These are phyloP conservation scores for Paracentrotus lividus DNA, from an alignment of 53 echinoderm and acorn worm species.

Conservation along the genomic window DNA sequence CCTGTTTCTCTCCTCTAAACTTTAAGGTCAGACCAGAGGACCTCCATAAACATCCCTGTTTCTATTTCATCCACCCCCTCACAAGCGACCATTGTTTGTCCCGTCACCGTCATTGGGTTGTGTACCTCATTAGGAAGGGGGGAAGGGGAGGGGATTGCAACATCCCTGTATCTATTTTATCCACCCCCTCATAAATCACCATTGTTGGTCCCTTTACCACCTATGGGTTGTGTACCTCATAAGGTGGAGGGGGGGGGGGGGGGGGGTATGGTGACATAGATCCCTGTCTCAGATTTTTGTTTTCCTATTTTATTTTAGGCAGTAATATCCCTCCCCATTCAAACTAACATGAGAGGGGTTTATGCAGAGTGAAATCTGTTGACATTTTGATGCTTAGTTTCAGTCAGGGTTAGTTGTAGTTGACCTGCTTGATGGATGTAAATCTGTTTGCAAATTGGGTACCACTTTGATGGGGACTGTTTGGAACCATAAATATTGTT, in stretches of 20 bases:
- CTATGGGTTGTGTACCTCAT: too few species aligned
- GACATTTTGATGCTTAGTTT: constrained; percentile 43
- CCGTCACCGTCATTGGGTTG: background rate
- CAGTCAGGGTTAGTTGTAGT: constrained; percentile 45
- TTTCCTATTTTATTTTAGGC: background rate
- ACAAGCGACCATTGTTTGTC: constrained; percentile 3
- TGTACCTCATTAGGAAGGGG: background rate
- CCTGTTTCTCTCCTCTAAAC: background rate
- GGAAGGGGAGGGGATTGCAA: too few species aligned
- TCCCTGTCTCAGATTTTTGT: too few species aligned
- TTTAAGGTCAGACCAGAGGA: background rate
- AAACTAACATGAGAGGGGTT: background rate
- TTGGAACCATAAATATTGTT: background rate
- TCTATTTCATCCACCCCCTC: constrained; percentile 26
- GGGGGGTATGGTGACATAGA: too few species aligned
- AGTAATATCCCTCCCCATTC: background rate
- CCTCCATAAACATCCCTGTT: constrained; percentile 34
- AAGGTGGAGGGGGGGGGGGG: too few species aligned
- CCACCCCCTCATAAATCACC: too few species aligned
- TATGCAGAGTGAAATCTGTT: background rate
- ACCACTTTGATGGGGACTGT: background rate
- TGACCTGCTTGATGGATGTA: constrained; percentile 26
- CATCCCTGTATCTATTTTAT: too few species aligned
- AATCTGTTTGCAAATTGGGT: constrained; percentile 18
- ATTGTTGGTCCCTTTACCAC: too few species aligned